These are phyloP conservation scores for Tipula confusa DNA, from an alignment of 2,888 invertebrate species.

Conservation along the genomic window DNA sequence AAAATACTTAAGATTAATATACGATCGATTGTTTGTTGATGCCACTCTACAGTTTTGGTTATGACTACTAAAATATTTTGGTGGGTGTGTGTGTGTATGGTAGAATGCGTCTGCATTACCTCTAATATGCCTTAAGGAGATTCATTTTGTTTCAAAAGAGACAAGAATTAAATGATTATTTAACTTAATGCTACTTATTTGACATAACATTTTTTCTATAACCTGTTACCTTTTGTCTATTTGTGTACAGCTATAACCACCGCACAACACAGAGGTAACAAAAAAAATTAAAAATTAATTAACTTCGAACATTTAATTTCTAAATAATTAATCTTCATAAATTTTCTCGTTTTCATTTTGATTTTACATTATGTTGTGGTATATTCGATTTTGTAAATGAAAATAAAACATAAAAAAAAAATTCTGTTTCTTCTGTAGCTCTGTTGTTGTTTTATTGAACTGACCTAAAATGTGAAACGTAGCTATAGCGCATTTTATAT, in stretches of 20 bases:
- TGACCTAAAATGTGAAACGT: neutral
- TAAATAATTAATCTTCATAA: neutral
- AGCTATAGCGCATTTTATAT: neutral
- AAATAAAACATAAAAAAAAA: neutral
- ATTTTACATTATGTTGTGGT: neutral
- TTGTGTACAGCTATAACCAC: neutral
- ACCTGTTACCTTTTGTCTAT: neutral
- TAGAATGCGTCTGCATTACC: neutral
- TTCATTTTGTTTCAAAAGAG: neutral
- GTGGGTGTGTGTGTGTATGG: neutral
- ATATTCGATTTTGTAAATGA: neutral
- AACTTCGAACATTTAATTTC: neutral
- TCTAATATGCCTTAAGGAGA: no score
- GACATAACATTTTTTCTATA: neutral
- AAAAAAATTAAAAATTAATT: neutral
- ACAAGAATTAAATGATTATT: neutral
- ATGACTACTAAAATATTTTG: neutral
- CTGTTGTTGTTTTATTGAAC: neutral
- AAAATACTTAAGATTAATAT: neutral
- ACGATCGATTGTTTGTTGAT: neutral
- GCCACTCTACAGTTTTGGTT: neutral
- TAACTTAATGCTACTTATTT: neutral
- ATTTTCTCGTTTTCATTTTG: constrained; percentile 7
- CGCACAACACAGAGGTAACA: neutral
- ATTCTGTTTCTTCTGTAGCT: neutral